Conservation (phyloP, 2,888 invertebrate genomes). For the Ophion ellenae region DNA sequence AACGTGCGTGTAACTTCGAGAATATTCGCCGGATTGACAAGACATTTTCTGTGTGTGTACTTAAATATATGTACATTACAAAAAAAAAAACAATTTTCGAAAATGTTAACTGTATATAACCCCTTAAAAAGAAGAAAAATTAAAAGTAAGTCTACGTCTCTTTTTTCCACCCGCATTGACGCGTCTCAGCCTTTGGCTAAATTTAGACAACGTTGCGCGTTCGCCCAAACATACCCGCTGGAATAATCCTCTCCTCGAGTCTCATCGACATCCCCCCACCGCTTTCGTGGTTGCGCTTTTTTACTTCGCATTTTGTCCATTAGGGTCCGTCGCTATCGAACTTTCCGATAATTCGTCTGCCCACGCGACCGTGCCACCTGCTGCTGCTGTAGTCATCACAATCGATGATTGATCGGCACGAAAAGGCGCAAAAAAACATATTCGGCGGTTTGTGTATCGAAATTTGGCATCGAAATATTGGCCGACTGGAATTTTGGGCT, state of each 20-base stretch:
- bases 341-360: conserved; percentile 10
- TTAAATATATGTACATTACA: too few relatives aligned
- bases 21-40: too few relatives aligned
- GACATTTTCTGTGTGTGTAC: too few relatives aligned
- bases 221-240: conserved; percentile 70
- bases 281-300: conserved; percentile 61
- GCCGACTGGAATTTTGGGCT: conserved; percentile 17
- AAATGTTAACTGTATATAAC: too few relatives aligned
- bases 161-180: conserved; percentile 65
- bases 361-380: not conserved
- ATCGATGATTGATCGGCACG: not conserved
- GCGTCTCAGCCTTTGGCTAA: conserved; percentile 72
- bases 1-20: too few relatives aligned
- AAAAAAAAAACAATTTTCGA: too few relatives aligned
- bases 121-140: too few relatives aligned
- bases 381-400: not conserved
- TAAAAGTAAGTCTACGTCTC: conserved; percentile 27
- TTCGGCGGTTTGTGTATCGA: not conserved
- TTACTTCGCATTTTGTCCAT: conserved; percentile 7
- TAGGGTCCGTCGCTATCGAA: not conserved
- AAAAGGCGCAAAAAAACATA: not conserved
- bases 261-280: conserved; percentile 71
- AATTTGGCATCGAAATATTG: not conserved
- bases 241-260: conserved; percentile 79
- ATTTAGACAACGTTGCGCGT: conserved; percentile 75